Conservation (phyloP, 2,113 vertebrate species). For the Heloderma charlesbogerti region DNA sequence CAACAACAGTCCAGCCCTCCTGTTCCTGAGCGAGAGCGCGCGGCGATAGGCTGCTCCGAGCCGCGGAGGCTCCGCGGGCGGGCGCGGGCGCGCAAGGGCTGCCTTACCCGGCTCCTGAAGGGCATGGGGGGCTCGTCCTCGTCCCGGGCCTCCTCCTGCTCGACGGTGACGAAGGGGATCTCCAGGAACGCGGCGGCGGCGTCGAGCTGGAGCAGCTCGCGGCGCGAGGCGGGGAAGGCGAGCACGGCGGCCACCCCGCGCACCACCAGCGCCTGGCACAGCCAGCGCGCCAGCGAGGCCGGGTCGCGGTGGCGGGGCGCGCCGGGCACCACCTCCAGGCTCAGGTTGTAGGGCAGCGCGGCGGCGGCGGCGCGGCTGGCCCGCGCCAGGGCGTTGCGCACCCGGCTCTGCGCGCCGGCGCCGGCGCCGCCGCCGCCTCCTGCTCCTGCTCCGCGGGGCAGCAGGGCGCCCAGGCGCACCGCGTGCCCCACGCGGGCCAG, state of each 20-base stretch:
- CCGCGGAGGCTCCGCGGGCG: accelerated
- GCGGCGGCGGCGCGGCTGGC: conserved; percentile 60
- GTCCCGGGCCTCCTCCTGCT: not conserved
- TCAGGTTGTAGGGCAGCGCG: conserved; percentile 83
- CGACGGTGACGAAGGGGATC: conserved; percentile 86
- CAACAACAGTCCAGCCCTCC: no score
- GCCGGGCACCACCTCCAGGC: conserved; percentile 77
- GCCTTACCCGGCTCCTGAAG: conserved; percentile 80
- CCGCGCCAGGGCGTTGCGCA: conserved; percentile 77
- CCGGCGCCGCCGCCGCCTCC: conserved; percentile 53
- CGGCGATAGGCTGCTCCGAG: not conserved
- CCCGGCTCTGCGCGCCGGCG: conserved; percentile 32
- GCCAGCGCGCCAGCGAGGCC: conserved; percentile 82
- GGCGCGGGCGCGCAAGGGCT: not conserved
- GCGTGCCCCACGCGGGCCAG: conserved; percentile 80
- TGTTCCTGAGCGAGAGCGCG: no score
- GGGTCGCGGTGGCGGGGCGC: conserved; percentile 79
- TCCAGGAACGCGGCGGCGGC: conserved; percentile 83
- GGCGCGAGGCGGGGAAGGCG: conserved; percentile 84
- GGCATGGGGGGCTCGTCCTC: conserved; percentile 53
- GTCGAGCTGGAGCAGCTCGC: conserved; percentile 86
- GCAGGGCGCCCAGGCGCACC: conserved; percentile 83
- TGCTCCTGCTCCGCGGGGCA: conserved; percentile 66
- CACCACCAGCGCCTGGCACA: conserved; percentile 82
- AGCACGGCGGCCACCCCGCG: conserved; percentile 84